Conservation (phyloP, 2,113 vertebrate genomes). For the Oplegnathus fasciatus region DNA sequence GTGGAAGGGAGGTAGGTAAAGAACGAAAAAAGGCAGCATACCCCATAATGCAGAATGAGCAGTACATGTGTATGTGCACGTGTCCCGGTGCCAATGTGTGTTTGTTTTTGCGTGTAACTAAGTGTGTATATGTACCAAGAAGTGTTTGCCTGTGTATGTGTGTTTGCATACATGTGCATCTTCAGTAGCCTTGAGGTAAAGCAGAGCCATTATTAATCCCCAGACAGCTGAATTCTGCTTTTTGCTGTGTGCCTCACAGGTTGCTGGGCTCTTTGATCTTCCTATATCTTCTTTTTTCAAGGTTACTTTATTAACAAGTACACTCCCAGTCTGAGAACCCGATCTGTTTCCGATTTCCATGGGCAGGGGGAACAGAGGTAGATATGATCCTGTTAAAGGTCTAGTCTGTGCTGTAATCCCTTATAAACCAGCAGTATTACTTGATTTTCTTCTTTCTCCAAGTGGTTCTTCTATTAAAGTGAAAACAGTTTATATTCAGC, state of each 20-base stretch:
- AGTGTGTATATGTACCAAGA: slow-evolving; percentile 2
- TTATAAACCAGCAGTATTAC: neutral
- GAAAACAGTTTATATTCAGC: neutral
- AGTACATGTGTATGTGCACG: neutral
- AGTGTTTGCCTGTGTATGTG: neutral
- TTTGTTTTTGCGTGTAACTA: neutral
- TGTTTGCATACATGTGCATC: slow-evolving; percentile 28
- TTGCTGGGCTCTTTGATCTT: slow-evolving; percentile 57
- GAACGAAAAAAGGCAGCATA: slow-evolving; percentile 11
- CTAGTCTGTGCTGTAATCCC: neutral
- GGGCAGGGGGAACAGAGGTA: neutral
- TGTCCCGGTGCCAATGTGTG: neutral
- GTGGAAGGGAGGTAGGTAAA: slow-evolving; percentile 13
- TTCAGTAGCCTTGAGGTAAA: slow-evolving; percentile 31
- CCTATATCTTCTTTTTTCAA: slow-evolving; percentile 49
- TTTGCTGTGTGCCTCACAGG: slow-evolving; percentile 20
- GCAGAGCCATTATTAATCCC: slow-evolving; percentile 56
- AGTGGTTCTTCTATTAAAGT: neutral
- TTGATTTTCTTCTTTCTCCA: neutral
- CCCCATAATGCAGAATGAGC: slow-evolving; percentile 20
- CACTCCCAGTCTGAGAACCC: neutral
- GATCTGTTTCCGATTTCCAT: slow-evolving; percentile 25
- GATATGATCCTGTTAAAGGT: slow-evolving; percentile 12
- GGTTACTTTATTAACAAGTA: slow-evolving; percentile 54
- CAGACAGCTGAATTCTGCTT: slow-evolving; percentile 52